Percentiles rank a stretch among this genome's conserved stretches.
phyloP scores from a whole-genome alignment of 1,140 invertebrate species.

The Ceratosolen fusciceps region DNA sequence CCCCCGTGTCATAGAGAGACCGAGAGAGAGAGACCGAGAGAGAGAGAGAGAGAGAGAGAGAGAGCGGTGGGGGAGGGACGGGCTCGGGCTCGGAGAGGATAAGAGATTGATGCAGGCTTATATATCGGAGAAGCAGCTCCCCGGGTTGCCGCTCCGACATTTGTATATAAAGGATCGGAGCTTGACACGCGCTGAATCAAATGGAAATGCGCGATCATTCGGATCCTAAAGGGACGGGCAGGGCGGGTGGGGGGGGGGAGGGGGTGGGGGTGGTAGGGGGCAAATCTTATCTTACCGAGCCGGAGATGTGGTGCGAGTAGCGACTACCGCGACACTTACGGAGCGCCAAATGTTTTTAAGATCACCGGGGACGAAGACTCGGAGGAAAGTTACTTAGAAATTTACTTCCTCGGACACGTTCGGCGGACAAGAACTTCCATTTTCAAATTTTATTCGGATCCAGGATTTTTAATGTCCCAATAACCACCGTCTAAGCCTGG shows the following conservation, averaged over 20 bases:
- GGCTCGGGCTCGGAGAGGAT: too few species aligned
- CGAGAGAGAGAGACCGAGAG: background rate
- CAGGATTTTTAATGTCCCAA: too few species aligned
- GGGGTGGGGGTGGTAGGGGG: background rate
- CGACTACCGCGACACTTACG: too few species aligned
- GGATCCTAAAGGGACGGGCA: too few species aligned
- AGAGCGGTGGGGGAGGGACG: background rate
- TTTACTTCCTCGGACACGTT: background rate
- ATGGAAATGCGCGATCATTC: slow-evolving; percentile 3
- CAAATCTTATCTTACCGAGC: background rate
- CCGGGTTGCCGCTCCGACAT: background rate
- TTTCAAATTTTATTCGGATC: too few species aligned
- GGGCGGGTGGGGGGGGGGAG: background rate
- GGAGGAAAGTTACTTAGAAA: too few species aligned
- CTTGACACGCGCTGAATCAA: slow-evolving; percentile 15
- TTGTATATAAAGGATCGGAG: background rate
- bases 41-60: background rate
- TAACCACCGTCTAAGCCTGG: too few species aligned
- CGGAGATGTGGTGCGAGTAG: background rate
- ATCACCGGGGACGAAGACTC: background rate
- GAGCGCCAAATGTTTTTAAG: slow-evolving; percentile 12
- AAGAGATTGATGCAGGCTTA: slow-evolving; percentile 24
- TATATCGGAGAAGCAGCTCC: background rate
- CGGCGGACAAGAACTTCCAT: background rate
- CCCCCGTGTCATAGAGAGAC: background rate